Evolutionary conservation across 1,140 invertebrate species (phyloP), one percentile per base, ranked within the genome.

Genomic region (Phortica variegata): DNA sequence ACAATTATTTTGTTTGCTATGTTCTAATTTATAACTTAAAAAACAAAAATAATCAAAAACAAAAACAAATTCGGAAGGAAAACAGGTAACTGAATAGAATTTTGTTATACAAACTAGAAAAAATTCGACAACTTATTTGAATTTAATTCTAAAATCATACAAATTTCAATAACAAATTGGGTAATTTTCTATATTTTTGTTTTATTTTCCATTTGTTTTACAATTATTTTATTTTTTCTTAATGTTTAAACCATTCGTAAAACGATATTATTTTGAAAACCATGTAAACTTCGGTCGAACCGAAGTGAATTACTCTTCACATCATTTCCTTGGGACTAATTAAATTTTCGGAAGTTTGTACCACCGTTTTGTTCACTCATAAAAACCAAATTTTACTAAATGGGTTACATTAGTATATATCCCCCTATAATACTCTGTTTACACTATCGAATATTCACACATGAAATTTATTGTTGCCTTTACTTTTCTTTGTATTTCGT

Each of bases 1-100:
- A 62, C 56, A 57, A 49, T 51, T 40, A 43, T 29, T 47, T 23
- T 47, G 34, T 47, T 7, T 42, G 46, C 38, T 49, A 43, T 36
- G 10, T 26, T 26, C 10, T 16, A 19, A 43, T 8, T 32, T 39
- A 49, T 18, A 56, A 29, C 48, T 58, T 12, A 17, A 38, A 17
- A 34, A 53, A 60, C 47, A 43, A 36, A 29, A 60, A 7, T 48
- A 46, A 43, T 55, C 31, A 46, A 47, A 55, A 38, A 48, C 41
- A 58, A 47, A 41, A 61, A 63, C 65, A 68, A 68, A 68, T 68
- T 68, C 63, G 63, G 63, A 68, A 58, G 16, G 49, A 40, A 68
- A 63, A 69, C 63, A 68, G 63, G 63, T 56, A 68, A 42, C 54
- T 31, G 34, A 46, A 49, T 17, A 38, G 13, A 49, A 48, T 52